Percentiles rank a stretch among this genome's conserved stretches.
Evolutionary conservation across 2,888 invertebrate species (phyloP).

Genomic region (Patella caerulea): DNA sequence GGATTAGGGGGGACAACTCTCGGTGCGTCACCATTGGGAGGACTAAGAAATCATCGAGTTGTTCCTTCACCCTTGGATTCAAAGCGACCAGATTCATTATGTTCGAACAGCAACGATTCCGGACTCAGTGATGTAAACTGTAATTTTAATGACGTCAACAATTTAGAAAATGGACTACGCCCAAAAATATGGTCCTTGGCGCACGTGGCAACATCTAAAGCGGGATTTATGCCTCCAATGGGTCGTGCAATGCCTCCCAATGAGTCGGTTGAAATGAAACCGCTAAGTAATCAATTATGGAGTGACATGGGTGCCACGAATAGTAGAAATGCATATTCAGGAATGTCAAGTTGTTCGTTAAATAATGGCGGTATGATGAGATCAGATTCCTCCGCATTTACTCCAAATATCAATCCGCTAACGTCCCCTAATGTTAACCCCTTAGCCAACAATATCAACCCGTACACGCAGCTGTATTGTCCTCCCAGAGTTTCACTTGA

Average conservation of each 20-base stretch:
- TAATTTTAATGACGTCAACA: slow-evolving; percentile 42
- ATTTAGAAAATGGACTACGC: slow-evolving; percentile 38
- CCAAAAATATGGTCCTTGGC: slow-evolving; percentile 69
- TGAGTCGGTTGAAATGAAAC: neutral
- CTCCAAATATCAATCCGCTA: slow-evolving; percentile 4
- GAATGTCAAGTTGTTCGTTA: slow-evolving; percentile 5
- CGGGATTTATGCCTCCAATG: slow-evolving; percentile 28
- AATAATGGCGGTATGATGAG: slow-evolving; percentile 6
- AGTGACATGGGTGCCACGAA: slow-evolving; percentile 2
- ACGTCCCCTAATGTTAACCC: neutral
- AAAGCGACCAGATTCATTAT: slow-evolving; percentile 59
- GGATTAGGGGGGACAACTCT: slow-evolving; percentile 7
- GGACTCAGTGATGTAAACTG: slow-evolving; percentile 62
- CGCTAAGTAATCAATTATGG: neutral
- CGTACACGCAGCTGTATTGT: neutral
- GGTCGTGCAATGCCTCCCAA: neutral
- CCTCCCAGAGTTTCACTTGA: slow-evolving; percentile 4
- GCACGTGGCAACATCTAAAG: slow-evolving; percentile 65
- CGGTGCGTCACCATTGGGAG: slow-evolving; percentile 4
- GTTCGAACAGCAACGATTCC: slow-evolving; percentile 64
- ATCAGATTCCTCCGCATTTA: neutral
- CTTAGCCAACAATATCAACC: neutral
- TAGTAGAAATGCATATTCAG: slow-evolving; percentile 4
- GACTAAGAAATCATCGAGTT: slow-evolving; percentile 14
- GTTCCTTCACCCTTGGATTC: slow-evolving; percentile 22